Evolutionary conservation across 2,113 vertebrate species (phyloP), one percentile per base, ranked within the genome.

Genomic region (Butastur rufipennis): DNA sequence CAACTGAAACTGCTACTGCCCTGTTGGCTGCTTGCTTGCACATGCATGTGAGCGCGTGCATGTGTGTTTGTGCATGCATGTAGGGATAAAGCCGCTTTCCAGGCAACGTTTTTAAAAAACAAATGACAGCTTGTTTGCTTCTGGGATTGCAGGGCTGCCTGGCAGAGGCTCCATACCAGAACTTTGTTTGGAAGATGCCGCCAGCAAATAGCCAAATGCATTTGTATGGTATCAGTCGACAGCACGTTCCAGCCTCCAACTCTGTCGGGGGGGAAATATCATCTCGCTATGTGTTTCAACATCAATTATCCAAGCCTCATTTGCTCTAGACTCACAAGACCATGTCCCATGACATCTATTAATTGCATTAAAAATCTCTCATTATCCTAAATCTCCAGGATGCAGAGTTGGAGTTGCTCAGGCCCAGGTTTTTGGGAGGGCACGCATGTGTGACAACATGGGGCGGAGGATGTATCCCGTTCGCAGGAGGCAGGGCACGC

Each of bases 301-400:
- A 67, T 85, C 92, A 94, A 92, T 97, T 96, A 97, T 86, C 79
- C 85, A 93, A 96, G 97, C 95, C 95, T 95, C 92, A 84, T 97
- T 96, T 93, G 70, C 65, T 83, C 72, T 78, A 79, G 73, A 79
- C 95, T 95, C 95, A 86, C 73, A 93, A 90, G 96, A 92, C 95
- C 56, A 27, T 42, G 88, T 96, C 93, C 95, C 92, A 61, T 92
- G 94, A 65, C 91, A 94, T 95, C 90, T 95, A 94, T 96, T 96
- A 96, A 96, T 93, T 81, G 95, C 86, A 73, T 95, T 91, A 88
- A 91, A 95, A 93, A 82, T 85, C 81, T 88, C 86, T 93, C 91
- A 77, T 91, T 93, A 87, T 79, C 89, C 53, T 85, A 36, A 88
- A 78, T 94, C 87, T 95, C 59, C n/a, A 27, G 56, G 90, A 59